Base-by-base conservation (phyloP, 1,140 invertebrate species). In the Contarinia nasturtii region DNA sequence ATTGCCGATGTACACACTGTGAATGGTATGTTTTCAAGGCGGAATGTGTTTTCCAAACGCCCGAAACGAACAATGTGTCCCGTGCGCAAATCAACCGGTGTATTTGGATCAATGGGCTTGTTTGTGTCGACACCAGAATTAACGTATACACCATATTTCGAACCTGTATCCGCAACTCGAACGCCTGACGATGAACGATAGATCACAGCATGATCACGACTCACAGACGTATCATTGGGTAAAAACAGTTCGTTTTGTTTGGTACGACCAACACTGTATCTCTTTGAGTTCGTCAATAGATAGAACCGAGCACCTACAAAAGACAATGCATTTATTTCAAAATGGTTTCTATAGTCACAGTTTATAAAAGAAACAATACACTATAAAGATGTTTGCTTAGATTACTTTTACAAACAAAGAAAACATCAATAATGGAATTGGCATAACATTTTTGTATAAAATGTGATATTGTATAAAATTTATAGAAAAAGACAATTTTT, bases 241-340 rank as follows among this genome's bases (percentile, higher is more conserved):
- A 38, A 17, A 38, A 5, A 5, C 12, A 38, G 12, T 5, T 38
- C 36, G 12, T 12, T 4, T n/a, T 14, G 12, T 14, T 5, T 3
- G 4, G 14, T 5, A 38, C 15, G 12, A 5, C 36, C 15, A 38
- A 38, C 36, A n/a, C 4, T 38, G 15, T 38, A 38, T 12, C 12
- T 38, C 15, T 14, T 17, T 38, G 12, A 5, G 15, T 38, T 38
- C 3, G 3, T 14, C 36, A 38, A 38, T 14, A 38, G 14, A 17
- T 7, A 38, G 15, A 38, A 38, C 3, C 15, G 36, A 38, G 2
- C 3, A 12, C 14, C 36, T 38, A 22, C 76, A 59, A 15, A 77
- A 50, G 18, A 55, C 41, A 45, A 62, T 18, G 14, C 36, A 27
- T 27, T 27, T 27, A 27, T 5, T 5, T 10, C 27, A 27, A 27